These are phyloP conservation scores for Belgica antarctica DNA, from an alignment of 2,888 invertebrate species.

Conservation along the genomic window DNA sequence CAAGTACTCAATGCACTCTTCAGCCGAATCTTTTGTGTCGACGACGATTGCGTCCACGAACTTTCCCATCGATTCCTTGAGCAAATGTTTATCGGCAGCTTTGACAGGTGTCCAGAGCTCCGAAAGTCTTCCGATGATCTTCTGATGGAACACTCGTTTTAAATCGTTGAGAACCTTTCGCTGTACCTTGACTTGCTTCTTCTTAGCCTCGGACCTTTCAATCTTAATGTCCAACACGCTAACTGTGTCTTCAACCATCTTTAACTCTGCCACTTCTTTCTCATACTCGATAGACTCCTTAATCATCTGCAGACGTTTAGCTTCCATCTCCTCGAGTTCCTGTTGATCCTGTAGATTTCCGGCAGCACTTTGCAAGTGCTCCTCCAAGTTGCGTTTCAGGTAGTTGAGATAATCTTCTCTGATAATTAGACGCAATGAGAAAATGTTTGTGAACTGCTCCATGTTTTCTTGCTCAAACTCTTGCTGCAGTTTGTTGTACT, in stretches of 20 bases:
- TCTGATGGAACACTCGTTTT: neutral
- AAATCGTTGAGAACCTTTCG: neutral
- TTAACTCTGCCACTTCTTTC: neutral
- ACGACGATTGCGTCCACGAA: neutral
- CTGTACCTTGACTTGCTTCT: neutral
- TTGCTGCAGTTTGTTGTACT: too few relatives aligned
- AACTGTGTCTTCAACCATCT: neutral
- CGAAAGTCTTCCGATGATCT: neutral
- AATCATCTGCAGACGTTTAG: too few relatives aligned
- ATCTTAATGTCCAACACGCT: too few relatives aligned
- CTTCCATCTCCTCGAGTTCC: too few relatives aligned
- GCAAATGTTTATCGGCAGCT: neutral
- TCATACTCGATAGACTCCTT: neutral
- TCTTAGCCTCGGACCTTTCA: neutral
- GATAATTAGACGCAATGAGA: too few relatives aligned
- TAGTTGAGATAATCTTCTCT: too few relatives aligned
- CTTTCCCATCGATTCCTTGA: neutral
- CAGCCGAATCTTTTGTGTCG: neutral
- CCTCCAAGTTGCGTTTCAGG: too few relatives aligned
- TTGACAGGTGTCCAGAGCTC: neutral
- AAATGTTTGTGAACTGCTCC: too few relatives aligned
- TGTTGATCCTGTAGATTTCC: too few relatives aligned
- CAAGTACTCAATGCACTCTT: neutral
- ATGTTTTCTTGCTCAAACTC: too few relatives aligned
- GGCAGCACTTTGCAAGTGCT: too few relatives aligned